Percentiles rank a stretch among this genome's conserved stretches.
phyloP scores from a whole-genome alignment of 2,888 invertebrate species.

The Sturmia bella region DNA sequence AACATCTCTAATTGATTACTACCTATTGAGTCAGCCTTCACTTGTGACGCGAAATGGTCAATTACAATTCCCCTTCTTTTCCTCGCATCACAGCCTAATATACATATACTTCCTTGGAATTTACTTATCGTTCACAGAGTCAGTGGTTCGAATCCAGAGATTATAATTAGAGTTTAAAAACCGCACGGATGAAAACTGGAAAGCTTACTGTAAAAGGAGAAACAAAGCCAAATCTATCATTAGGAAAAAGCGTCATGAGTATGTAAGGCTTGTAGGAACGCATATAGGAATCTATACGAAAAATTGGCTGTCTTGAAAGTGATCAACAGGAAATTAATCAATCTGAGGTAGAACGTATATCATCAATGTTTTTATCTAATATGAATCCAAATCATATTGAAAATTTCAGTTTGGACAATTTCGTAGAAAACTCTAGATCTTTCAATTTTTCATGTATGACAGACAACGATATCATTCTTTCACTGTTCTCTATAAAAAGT shows the following conservation, averaged over 20 bases:
- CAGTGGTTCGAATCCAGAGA: too few relatives aligned
- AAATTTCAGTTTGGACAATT: too few relatives aligned
- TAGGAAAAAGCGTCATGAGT: not conserved
- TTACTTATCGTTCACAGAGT: too few relatives aligned
- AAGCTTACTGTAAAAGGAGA: not conserved
- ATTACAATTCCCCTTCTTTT: too few relatives aligned
- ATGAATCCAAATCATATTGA: too few relatives aligned
- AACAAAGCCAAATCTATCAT: too few relatives aligned
- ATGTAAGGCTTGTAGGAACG: not conserved
- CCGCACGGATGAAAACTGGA: not conserved
- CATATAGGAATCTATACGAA: not conserved
- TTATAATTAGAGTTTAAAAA: not conserved
- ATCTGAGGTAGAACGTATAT: not conserved
- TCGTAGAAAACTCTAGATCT: not conserved
- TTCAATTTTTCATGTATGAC: not conserved
- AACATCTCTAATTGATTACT: not conserved
- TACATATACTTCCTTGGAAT: too few relatives aligned
- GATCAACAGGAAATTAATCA: not conserved
- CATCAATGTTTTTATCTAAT: too few relatives aligned
- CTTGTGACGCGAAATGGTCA: too few relatives aligned
- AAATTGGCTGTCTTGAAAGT: not conserved
- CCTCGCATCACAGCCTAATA: too few relatives aligned
- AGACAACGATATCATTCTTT: too few relatives aligned
- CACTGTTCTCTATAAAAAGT: too few relatives aligned
- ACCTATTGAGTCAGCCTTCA: not conserved